Evolutionary conservation across 2,113 vertebrate species (phyloP).

Genomic region (Verasper variegatus): DNA sequence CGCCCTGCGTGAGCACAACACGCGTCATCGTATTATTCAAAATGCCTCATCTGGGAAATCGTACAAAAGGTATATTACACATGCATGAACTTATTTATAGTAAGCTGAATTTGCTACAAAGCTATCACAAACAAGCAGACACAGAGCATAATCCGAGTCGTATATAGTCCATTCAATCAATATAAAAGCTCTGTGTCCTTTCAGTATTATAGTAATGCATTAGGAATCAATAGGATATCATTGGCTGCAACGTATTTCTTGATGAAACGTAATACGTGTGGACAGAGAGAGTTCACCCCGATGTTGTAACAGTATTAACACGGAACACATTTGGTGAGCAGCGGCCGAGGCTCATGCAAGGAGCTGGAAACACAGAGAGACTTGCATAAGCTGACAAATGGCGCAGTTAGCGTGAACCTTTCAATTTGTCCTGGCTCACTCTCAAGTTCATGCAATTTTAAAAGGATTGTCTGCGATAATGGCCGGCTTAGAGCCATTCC

Average conservation of each 20-base stretch:
- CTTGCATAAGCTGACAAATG: conserved; percentile 71
- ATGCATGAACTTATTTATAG: conserved; percentile 38
- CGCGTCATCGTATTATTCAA: conserved; percentile 8
- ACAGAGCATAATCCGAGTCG: conserved; percentile 36
- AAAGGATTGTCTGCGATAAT: conserved; percentile 56
- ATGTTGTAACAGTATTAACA: conserved; percentile 56
- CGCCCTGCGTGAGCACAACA: conserved; percentile 82
- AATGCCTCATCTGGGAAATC: conserved; percentile 14
- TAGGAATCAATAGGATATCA: conserved; percentile 44
- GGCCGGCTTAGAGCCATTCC: conserved; percentile 45
- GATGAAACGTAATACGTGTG: conserved; percentile 26
- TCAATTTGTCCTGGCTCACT: conserved; percentile 50
- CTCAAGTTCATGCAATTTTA: conserved; percentile 45
- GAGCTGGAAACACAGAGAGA: conserved; percentile 37
- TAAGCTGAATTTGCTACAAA: conserved; percentile 44
- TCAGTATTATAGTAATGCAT: conserved; percentile 30
- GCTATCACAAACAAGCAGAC: background rate
- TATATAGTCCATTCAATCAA: conserved; percentile 38
- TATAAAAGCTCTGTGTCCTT: conserved; percentile 48
- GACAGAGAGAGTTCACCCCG: conserved; percentile 11
- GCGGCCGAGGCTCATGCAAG: conserved; percentile 26
- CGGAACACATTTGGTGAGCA: conserved; percentile 39
- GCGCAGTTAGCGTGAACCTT: conserved; percentile 39
- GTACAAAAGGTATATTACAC: background rate
- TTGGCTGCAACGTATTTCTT: conserved; percentile 18